Conservation (phyloP, 2,797 vertebrate species). For the Syngnathus acus region DNA sequence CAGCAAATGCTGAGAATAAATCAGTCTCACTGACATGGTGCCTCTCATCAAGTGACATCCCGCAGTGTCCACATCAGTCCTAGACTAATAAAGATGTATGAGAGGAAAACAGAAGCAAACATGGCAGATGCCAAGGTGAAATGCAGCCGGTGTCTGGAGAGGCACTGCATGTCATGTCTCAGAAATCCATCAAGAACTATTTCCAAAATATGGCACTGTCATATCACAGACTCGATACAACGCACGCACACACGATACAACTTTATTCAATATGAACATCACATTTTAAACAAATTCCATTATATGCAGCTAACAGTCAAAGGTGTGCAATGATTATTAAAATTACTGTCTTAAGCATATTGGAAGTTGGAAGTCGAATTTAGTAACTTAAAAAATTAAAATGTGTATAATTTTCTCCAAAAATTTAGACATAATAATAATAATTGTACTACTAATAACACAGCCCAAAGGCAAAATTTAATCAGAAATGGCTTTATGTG, state of each 20-base stretch:
- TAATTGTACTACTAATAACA: too few relatives aligned
- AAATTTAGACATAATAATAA: too few relatives aligned
- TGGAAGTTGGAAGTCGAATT: too few relatives aligned
- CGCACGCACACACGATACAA: not conserved
- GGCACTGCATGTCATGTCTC: conserved; percentile 33
- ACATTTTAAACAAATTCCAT: not conserved
- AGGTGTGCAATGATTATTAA: not conserved
- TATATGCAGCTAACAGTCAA: not conserved
- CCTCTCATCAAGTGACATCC: conserved; percentile 70
- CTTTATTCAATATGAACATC: not conserved
- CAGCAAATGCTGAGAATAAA: conserved; percentile 70
- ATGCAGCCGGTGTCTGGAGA: conserved; percentile 59
- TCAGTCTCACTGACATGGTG: conserved; percentile 67
- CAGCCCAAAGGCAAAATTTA: too few relatives aligned
- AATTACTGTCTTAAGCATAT: not conserved
- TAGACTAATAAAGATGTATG: conserved; percentile 69
- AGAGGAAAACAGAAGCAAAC: conserved; percentile 63
- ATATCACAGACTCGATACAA: not conserved
- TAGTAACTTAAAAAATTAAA: too few relatives aligned
- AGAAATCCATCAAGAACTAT: conserved; percentile 34
- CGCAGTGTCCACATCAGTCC: conserved; percentile 65
- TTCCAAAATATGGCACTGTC: conserved; percentile 3
- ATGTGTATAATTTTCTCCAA: too few relatives aligned
- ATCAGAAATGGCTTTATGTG: too few relatives aligned
- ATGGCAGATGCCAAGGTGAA: conserved; percentile 65